Percentiles rank a stretch among this genome's conserved stretches.
phyloP scores from a whole-genome alignment of 2,113 vertebrate genomes.

The Motacilla tschutschensis region DNA sequence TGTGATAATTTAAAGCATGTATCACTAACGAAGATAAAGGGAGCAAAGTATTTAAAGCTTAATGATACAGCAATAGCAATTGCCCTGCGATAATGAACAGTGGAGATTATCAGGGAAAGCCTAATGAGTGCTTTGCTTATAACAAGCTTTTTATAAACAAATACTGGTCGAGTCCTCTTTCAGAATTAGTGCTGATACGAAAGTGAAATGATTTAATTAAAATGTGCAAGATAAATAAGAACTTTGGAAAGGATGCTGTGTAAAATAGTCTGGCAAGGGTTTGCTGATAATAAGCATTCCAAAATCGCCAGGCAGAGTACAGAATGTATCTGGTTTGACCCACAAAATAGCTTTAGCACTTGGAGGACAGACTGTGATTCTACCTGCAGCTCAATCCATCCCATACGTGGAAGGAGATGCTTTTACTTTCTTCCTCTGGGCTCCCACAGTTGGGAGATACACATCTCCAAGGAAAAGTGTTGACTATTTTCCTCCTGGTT shows the following conservation, averaged over 20 bases:
- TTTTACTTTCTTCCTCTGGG: not conserved
- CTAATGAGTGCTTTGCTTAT: constrained; percentile 70
- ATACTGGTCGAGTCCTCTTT: constrained; percentile 66
- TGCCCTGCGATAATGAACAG: constrained; percentile 65
- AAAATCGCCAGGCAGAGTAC: not conserved
- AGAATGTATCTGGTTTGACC: not conserved
- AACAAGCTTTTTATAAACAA: constrained; percentile 70
- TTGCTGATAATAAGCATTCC: constrained; percentile 15
- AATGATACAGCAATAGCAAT: constrained; percentile 53
- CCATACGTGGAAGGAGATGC: not conserved
- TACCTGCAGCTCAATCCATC: not conserved
- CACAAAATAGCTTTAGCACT: not conserved
- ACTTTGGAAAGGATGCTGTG: constrained; percentile 8
- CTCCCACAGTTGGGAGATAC: not conserved
- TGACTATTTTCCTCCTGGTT: not conserved
- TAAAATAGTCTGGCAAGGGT: constrained; percentile 12
- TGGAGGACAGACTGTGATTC: not conserved
- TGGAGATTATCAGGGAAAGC: constrained; percentile 54
- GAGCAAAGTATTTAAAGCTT: constrained; percentile 63
- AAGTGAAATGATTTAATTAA: constrained; percentile 70
- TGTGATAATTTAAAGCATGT: constrained; percentile 33
- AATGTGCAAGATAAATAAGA: constrained; percentile 57
- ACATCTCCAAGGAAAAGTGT: rapidly evolving
- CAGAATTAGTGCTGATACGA: constrained; percentile 66
- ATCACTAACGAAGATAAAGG: constrained; percentile 57